phyloP scores from a whole-genome alignment of 64 coral and sea anemone species.

The Catalaphyllia jardinei region DNA sequence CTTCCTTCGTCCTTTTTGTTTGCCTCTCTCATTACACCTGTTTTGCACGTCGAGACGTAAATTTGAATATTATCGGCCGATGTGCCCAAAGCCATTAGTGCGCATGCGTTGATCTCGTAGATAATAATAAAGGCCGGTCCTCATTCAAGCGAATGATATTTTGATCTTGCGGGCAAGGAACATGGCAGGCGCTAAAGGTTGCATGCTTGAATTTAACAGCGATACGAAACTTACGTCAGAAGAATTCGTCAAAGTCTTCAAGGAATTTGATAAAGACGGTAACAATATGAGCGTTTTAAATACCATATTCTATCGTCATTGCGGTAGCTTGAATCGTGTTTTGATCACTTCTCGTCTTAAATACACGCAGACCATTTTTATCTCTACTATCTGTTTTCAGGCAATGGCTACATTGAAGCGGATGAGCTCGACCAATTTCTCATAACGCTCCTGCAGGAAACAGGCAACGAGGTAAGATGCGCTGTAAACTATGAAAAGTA shows the following conservation, averaged over 20 bases:
- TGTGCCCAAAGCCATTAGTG: not conserved
- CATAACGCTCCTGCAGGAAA: not conserved
- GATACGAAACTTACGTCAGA: conserved; percentile 7
- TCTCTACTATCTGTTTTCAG: not conserved
- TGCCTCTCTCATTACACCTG: not conserved
- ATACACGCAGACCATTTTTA: not conserved
- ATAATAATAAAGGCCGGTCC: conserved; percentile 16
- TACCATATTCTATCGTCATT: not conserved
- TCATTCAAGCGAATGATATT: conserved; percentile 17
- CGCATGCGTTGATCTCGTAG: conserved; percentile 1
- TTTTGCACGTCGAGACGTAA: not conserved
- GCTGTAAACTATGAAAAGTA: not conserved
- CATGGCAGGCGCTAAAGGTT: conserved; percentile 20
- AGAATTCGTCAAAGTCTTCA: conserved; percentile 51
- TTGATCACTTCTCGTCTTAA: not conserved
- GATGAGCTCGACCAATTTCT: conserved; percentile 15
- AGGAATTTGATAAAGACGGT: conserved; percentile 53
- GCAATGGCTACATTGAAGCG: conserved; percentile 26
- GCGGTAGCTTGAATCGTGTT: not conserved
- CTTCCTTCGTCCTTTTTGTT: not conserved
- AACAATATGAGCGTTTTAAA: not conserved
- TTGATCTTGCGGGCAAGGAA: conserved; percentile 22
- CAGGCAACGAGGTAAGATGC: conserved; percentile 27
- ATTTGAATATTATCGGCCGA: conserved; percentile 28
- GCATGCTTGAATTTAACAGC: conserved; percentile 13